Evolutionary conservation across 2,797 vertebrate species (phyloP), one percentile per base, ranked within the genome.

Genomic region (Hyperoplus lanceolatus): DNA sequence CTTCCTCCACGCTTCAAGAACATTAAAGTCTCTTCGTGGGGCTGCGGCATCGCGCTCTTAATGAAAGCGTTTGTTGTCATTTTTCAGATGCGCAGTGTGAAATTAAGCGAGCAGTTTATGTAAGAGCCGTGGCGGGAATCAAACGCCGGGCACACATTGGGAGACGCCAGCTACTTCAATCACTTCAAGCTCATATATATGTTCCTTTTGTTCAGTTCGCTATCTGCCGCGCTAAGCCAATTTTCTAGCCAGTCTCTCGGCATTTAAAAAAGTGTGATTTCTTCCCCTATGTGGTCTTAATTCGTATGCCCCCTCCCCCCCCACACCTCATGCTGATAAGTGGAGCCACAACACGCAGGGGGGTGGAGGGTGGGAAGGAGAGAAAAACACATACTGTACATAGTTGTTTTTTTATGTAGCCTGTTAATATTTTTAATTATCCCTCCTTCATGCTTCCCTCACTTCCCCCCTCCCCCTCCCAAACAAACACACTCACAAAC

Each of bases 221-320:
- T 93, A 96, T 96, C 96, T 96, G 92, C 93, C 50, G 89, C 93
- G 85, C 94, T 98, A 98, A 98, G 96, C 96, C 97, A 96, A 97
- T 98, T 98, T 98, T 97, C 96, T 97, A 96, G 96, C 96, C 96
- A 96, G 94, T 96, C 96, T 95, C 90, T 91, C 93, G 88, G 93
- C 94, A 92, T 95, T 97, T 96, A 94, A 95, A 96, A 95, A 91
- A 92, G 92, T 96, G 92, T 90, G 92, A 94, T 91, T 96, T 95
- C 93, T 90, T 96, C 95, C 95, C 93, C 90, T 96, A 93, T 93
- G 94, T 96, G 94, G 95, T 95, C 94, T 96, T 93, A 93, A 90
- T 93, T 94, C 84, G 54, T 89, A 94, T 70, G 16, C 92, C 87
- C 77, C 73, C 81, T 53, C 58, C 51, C 36, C 13, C 43, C 87